Conservation (phyloP, 2,113 vertebrate genomes). For the Oriolus oriolus region DNA sequence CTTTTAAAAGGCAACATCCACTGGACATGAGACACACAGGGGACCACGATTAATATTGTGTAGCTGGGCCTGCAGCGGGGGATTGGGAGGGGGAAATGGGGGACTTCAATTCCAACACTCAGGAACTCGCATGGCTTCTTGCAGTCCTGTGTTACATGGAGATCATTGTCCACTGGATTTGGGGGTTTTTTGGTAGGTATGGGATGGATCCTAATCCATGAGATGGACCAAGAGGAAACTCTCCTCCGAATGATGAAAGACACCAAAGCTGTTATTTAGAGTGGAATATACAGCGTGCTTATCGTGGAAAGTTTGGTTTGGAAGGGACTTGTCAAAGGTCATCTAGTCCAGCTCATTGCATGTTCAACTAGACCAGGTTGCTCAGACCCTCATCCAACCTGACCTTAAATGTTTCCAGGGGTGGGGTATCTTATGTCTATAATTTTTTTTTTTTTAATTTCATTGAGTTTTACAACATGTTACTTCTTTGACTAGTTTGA, state of each 20-base stretch:
- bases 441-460: not conserved
- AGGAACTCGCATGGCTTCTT: fast-evolving
- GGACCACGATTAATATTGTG: not conserved
- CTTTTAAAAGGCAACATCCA: not conserved
- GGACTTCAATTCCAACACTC: fast-evolving
- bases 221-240: not conserved
- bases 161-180: fast-evolving
- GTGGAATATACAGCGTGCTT: not conserved
- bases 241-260: not conserved
- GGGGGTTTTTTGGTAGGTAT: not conserved
- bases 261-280: not conserved
- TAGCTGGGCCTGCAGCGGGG: fast-evolving
- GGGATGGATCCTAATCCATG: not conserved
- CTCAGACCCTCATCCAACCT: not conserved
- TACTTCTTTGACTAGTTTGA: not conserved
- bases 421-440: not conserved
- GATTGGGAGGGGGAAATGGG: not conserved
- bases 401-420: not conserved
- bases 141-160: fast-evolving
- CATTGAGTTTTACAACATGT: not conserved
- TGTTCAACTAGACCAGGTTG: not conserved
- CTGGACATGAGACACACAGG: not conserved
- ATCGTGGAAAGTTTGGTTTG: not conserved
- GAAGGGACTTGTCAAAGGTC: not conserved
- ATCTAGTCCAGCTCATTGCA: not conserved